Base-by-base conservation (phyloP, 2,797 vertebrate species). In the Cercopithecus diana region DNA sequence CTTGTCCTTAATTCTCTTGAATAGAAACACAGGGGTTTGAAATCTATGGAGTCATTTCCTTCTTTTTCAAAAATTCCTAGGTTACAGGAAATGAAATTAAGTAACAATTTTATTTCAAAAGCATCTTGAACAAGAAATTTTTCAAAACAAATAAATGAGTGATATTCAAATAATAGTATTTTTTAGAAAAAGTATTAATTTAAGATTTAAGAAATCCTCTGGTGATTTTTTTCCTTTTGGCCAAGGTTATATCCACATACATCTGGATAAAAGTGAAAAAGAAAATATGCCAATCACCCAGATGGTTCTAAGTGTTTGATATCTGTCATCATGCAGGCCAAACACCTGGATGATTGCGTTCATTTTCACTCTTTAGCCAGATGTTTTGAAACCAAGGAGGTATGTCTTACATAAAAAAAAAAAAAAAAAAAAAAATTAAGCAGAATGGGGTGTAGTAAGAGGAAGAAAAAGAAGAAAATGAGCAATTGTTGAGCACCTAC, bases 271-370 rank as follows among this genome's bases (percentile, higher is more conserved):
- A 96, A 89, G 67, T 28, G 43, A 58, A 67, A 94, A 93, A 19
- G 61, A 94, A 96, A 41, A 39, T 26, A 52, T 1, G 19, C 72
- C 86, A 91, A 70, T 97, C 90, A 87, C 39, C 88, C 97, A 97
- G 88, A 95, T 93, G 95, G 82, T 33, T 92, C 43, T 36, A 82
- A 93, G 90, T 89, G 88, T 95, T 96, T 96, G 96, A 95, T 84
- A 81, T 95, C 82, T 98, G 95, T 97, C 97, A 96, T 84, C 88
- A 84, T 67, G 33, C 3, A 64, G 75, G 88, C 95, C 96, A 96
- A 97, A 97, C 96, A 97, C 95, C 95, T 98, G 93, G 96, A 87
- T 52, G 50, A 80, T 55, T 93, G 75, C 48, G 70, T 96, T 95
- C 39, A 87, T 96, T 97, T 97, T 96, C 95, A 93, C 45, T 94